These are phyloP conservation scores for Rafetus swinhoei DNA, from an alignment of 2,113 vertebrate species.

Conservation along the genomic window DNA sequence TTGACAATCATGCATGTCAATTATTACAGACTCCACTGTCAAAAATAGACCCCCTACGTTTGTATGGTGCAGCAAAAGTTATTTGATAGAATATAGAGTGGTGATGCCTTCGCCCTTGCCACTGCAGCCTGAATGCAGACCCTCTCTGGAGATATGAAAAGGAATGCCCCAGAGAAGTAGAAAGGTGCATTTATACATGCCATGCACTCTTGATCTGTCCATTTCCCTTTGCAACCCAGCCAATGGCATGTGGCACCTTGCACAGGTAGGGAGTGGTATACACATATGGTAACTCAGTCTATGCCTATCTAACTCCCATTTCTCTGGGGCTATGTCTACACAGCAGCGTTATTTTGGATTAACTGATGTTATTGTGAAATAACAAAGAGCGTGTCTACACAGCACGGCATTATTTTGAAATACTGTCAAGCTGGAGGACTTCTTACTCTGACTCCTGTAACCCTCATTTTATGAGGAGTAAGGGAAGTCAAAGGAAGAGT, in stretches of 20 bases:
- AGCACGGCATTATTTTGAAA: too few species aligned
- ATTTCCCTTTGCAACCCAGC: neutral
- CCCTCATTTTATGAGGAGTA: too few species aligned
- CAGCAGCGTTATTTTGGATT: too few species aligned
- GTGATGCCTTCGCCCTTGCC: neutral
- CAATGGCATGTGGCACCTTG: neutral
- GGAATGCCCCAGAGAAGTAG: neutral
- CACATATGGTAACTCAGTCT: fast-evolving
- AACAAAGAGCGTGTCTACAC: too few species aligned
- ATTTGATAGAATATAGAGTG: neutral
- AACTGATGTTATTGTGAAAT: too few species aligned
- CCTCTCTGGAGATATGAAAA: neutral
- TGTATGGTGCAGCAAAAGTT: neutral
- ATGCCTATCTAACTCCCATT: neutral
- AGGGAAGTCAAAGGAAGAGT: too few species aligned
- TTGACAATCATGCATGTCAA: neutral
- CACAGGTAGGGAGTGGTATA: fast-evolving
- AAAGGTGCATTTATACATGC: neutral
- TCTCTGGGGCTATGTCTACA: too few species aligned
- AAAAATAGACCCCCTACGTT: neutral
- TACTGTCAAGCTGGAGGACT: too few species aligned
- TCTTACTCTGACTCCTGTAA: too few species aligned
- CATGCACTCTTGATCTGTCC: neutral
- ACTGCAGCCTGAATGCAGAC: neutral
- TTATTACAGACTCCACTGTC: neutral